Conservation (phyloP, 2,888 invertebrate species). For the Tubiluchus corallicola region DNA sequence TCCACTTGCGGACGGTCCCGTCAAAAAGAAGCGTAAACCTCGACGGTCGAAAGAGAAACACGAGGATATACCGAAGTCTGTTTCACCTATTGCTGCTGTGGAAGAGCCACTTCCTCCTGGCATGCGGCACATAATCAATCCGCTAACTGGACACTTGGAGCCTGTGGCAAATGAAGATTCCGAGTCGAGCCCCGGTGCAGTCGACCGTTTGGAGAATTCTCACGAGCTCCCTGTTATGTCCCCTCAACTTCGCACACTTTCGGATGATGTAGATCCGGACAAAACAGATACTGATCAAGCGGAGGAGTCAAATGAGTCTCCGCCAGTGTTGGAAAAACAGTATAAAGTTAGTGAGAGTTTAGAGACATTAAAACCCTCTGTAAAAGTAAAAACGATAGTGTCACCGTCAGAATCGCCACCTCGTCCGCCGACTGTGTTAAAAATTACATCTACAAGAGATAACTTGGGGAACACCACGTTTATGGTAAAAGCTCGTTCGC, state of each 20-base stretch:
- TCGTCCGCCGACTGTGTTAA: not conserved
- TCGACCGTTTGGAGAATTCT: not conserved
- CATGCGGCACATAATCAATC: slow-evolving; percentile 63
- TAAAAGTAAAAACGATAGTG: not conserved
- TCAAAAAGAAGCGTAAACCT: slow-evolving; percentile 15
- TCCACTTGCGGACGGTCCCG: slow-evolving; percentile 11
- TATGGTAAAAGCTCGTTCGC: not conserved
- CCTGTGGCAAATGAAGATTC: slow-evolving; percentile 44
- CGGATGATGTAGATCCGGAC: not conserved
- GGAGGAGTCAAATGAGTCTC: slow-evolving; percentile 1
- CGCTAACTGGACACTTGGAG: slow-evolving; percentile 64
- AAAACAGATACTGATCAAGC: not conserved
- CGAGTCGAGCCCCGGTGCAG: not conserved
- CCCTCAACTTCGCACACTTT: too few species aligned
- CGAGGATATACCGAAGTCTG: not conserved
- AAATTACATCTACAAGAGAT: slow-evolving; percentile 1
- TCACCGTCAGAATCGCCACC: not conserved
- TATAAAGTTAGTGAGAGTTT: not conserved
- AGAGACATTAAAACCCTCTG: not conserved
- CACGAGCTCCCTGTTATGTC: not conserved
- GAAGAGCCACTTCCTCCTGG: slow-evolving; percentile 14
- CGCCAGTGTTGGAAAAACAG: too few species aligned
- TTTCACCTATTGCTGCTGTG: not conserved
- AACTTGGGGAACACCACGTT: not conserved
- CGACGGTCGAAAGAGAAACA: slow-evolving; percentile 14